Percentiles rank a stretch among this genome's conserved stretches.
phyloP scores from a whole-genome alignment of 2,113 vertebrate species.

The Gorsachius goisagi region DNA sequence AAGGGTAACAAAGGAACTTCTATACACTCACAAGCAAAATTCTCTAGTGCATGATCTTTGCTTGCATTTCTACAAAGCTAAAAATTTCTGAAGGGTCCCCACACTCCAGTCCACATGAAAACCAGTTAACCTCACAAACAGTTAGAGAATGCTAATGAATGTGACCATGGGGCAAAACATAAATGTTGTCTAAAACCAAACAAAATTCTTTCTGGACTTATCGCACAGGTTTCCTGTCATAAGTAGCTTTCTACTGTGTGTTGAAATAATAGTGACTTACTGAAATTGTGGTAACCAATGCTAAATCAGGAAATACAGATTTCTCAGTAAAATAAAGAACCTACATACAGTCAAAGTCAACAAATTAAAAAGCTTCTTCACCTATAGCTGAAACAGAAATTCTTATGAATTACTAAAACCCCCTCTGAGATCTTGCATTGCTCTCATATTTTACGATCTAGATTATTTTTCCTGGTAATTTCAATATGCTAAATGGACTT shows the following conservation, averaged over 20 bases:
- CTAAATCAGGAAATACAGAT: not conserved
- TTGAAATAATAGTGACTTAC: not conserved
- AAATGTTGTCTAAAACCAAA: not conserved
- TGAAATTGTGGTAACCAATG: not conserved
- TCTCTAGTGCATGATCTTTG: not conserved
- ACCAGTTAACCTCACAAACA: not conserved
- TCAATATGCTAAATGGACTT: not conserved
- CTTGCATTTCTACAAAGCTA: not conserved
- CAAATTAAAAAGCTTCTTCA: not conserved
- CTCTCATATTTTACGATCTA: not conserved
- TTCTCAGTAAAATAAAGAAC: not conserved
- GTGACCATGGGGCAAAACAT: not conserved
- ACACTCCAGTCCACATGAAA: not conserved
- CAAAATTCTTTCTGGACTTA: not conserved
- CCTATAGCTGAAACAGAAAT: not conserved
- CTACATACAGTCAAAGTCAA: not conserved
- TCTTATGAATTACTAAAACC: not conserved
- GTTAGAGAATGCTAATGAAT: not conserved
- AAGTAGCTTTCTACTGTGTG: not conserved
- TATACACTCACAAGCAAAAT: not conserved
- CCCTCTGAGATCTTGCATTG: not conserved
- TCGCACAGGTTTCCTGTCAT: not conserved
- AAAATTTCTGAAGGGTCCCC: not conserved
- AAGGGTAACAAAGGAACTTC: not conserved
- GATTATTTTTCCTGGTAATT: not conserved